Percentiles rank a stretch among this genome's conserved stretches.
Conservation (phyloP, 1,140 invertebrate genomes). For the Drosophila lacertosa region DNA sequence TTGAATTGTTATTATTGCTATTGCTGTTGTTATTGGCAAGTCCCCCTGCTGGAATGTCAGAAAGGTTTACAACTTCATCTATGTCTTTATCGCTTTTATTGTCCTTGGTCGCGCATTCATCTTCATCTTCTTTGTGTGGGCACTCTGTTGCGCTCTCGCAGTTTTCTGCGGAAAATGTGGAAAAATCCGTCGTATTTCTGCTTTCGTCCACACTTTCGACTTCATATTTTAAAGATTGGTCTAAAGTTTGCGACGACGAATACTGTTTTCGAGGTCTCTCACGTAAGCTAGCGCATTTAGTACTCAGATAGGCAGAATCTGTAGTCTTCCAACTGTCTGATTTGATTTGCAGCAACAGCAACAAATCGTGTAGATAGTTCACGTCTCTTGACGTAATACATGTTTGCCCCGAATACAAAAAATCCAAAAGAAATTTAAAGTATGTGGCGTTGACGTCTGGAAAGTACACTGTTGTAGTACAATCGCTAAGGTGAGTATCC, state of each 20-base stretch:
- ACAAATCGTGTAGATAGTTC: constrained; percentile 91
- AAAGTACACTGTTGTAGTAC: constrained; percentile 90
- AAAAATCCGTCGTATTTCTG: constrained; percentile 52
- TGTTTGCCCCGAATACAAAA: constrained; percentile 93
- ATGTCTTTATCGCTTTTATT: constrained; percentile 76
- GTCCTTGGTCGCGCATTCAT: constrained; percentile 59
- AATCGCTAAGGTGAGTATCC: constrained; percentile 89
- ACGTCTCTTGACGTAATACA: constrained; percentile 92
- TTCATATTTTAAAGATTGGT: constrained; percentile 69
- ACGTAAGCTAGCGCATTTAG: constrained; percentile 71
- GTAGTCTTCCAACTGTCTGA: constrained; percentile 88
- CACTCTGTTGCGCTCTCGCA: constrained; percentile 58
- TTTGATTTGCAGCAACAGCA: constrained; percentile 92
- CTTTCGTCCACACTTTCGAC: constrained; percentile 70
- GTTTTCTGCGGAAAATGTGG: constrained; percentile 55
- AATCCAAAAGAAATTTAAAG: constrained; percentile 91
- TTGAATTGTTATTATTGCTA: constrained; percentile 60
- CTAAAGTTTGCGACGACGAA: constrained; percentile 53
- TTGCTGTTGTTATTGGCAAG: constrained; percentile 50
- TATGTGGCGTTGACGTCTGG: constrained; percentile 91
- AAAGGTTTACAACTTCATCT: constrained; percentile 73
- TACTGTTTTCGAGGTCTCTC: constrained; percentile 80
- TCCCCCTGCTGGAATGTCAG: constrained; percentile 65
- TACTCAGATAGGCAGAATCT: constrained; percentile 81
- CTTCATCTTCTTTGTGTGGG: constrained; percentile 49